Percentiles rank a stretch among this genome's conserved stretches.
phyloP scores from a whole-genome alignment of 2,888 invertebrate genomes.

The Ethmia dodecea region DNA sequence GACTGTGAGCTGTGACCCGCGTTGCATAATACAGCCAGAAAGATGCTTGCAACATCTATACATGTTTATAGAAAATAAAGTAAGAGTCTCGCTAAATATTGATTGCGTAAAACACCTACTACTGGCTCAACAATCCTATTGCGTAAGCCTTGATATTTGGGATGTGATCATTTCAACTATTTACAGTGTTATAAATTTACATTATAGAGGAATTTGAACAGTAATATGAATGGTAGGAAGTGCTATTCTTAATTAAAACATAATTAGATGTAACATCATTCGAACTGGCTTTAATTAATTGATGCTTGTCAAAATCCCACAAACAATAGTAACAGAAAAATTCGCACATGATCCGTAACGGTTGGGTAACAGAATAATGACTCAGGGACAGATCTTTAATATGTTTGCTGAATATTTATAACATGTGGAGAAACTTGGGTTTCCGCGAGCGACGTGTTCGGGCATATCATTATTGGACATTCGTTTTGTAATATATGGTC shows the following conservation, averaged over 20 bases:
- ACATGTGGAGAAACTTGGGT: conserved; percentile 40
- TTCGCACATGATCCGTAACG: conserved; percentile 21
- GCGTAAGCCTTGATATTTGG: conserved; percentile 62
- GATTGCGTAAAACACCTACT: conserved; percentile 55
- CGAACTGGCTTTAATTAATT: conserved; percentile 4
- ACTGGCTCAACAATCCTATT: conserved; percentile 47
- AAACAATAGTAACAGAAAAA: conserved; percentile 20
- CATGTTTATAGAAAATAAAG: conserved; percentile 59
- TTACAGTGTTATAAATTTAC: too few species aligned
- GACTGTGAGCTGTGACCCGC: conserved; percentile 53
- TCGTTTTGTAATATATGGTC: conserved; percentile 17
- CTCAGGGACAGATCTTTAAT: conserved; percentile 28
- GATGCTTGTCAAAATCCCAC: conserved; percentile 5
- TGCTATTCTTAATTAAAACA: not conserved
- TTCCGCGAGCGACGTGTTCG: conserved; percentile 39
- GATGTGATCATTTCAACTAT: not conserved
- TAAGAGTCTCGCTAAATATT: conserved; percentile 61
- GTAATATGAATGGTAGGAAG: too few species aligned
- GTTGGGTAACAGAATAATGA: conserved; percentile 25
- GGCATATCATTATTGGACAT: conserved; percentile 31
- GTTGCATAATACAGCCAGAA: conserved; percentile 60
- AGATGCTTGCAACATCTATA: conserved; percentile 60
- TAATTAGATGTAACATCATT: not conserved
- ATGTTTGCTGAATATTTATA: conserved; percentile 48
- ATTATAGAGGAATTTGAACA: too few species aligned